Evolutionary conservation across 35 echinoderm and acorn worm genomes (phyloP).

Genomic region (Heliocidaris erythrogramma): DNA sequence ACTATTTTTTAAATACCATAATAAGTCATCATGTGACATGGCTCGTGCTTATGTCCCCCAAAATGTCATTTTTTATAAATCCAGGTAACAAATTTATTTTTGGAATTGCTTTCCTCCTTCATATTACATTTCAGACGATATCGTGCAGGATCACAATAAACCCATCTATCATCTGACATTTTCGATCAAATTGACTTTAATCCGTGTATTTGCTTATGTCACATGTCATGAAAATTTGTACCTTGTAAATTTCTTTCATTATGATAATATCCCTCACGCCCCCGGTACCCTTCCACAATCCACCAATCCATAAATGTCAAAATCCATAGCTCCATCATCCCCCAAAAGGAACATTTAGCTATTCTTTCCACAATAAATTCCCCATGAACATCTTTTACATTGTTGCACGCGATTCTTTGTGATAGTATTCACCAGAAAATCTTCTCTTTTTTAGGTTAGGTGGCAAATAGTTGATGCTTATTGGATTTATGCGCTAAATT

Average conservation of each 20-base stretch:
- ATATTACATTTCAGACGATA: neutral
- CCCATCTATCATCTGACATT: neutral
- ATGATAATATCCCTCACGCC: neutral
- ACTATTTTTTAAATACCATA: too few relatives aligned
- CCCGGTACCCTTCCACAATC: neutral
- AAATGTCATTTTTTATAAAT: neutral
- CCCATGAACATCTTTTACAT: too few relatives aligned
- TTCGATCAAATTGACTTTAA: neutral
- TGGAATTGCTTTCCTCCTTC: neutral
- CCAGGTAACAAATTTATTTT: neutral
- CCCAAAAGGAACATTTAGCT: neutral
- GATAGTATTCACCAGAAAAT: too few relatives aligned
- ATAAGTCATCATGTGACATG: too few relatives aligned
- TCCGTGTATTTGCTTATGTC: neutral
- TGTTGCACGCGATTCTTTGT: too few relatives aligned
- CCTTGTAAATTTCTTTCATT: too few relatives aligned
- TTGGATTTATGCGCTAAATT: too few relatives aligned
- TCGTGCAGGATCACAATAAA: neutral
- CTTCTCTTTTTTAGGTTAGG: too few relatives aligned
- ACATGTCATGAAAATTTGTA: neutral
- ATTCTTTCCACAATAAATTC: too few relatives aligned
- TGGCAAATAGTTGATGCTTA: too few relatives aligned
- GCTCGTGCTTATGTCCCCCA: too few relatives aligned
- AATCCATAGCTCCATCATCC: neutral
- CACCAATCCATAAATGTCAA: neutral